phyloP scores from a whole-genome alignment of 2,888 invertebrate species.

The Orgyia antiqua region DNA sequence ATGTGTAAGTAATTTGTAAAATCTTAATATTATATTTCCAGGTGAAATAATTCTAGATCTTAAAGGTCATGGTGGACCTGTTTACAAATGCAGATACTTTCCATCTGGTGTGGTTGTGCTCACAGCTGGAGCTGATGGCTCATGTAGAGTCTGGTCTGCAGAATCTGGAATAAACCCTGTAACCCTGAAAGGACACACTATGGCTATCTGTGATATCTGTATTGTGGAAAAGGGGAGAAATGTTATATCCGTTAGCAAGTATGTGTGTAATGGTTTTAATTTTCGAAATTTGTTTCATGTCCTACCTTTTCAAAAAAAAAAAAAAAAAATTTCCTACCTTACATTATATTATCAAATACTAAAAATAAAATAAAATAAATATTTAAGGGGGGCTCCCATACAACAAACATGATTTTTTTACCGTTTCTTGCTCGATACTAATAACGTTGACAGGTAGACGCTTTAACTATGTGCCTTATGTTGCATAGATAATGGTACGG shows the following conservation, averaged over 20 bases:
- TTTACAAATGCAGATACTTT: constrained; percentile 82
- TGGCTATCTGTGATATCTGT: constrained; percentile 79
- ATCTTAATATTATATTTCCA: constrained; percentile 18
- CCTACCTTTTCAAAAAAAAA: too few species aligned
- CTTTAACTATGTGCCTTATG: too few species aligned
- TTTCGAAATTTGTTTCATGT: too few species aligned
- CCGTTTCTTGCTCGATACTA: too few species aligned
- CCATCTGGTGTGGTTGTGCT: constrained; percentile 84
- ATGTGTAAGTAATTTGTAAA: not conserved
- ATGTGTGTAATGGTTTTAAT: constrained; percentile 21
- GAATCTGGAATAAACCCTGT: constrained; percentile 82
- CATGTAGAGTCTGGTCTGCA: constrained; percentile 83
- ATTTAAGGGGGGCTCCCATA: too few species aligned
- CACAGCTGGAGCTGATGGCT: constrained; percentile 83
- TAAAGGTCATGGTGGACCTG: constrained; percentile 82
- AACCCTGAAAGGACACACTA: constrained; percentile 81
- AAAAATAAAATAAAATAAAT: too few species aligned
- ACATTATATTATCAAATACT: too few species aligned
- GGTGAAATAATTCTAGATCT: constrained; percentile 67
- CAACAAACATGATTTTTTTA: too few species aligned
- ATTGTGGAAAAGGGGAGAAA: constrained; percentile 84
- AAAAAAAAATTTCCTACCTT: too few species aligned
- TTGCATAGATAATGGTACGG: too few species aligned
- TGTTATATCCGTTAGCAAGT: constrained; percentile 83
- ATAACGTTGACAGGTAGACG: too few species aligned